Evolutionary conservation across 1,140 invertebrate genomes (phyloP).

Genomic region (Patella vulgata): DNA sequence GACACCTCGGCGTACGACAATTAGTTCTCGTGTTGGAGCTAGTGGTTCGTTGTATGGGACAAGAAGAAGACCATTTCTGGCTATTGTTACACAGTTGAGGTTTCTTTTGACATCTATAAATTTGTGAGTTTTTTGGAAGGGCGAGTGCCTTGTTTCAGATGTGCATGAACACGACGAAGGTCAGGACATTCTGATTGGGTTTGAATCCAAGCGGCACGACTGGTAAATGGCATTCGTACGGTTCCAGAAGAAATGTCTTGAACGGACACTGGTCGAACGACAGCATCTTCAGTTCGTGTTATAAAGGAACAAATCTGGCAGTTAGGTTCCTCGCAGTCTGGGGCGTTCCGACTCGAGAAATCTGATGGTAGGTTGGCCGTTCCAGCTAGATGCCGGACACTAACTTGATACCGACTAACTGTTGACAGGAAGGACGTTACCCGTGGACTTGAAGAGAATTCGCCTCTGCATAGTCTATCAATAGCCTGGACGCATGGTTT

Average conservation of each 20-base stretch:
- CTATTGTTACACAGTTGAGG: slow-evolving; percentile 20
- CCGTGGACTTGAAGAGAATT: slow-evolving; percentile 35
- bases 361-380: slow-evolving; percentile 25
- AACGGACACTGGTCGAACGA: slow-evolving; percentile 9
- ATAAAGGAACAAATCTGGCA: slow-evolving; percentile 20
- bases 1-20: slow-evolving; percentile 25
- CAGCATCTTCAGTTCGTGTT: slow-evolving; percentile 4
- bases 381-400: slow-evolving; percentile 26
- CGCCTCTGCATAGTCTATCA: slow-evolving; percentile 32
- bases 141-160: slow-evolving; percentile 27
- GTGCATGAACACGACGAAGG: slow-evolving; percentile 15
- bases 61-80: slow-evolving; percentile 35
- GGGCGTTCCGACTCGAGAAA: slow-evolving; percentile 33
- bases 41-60: slow-evolving; percentile 13
- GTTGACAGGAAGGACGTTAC: slow-evolving; percentile 27
- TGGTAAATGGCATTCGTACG: slow-evolving; percentile 20
- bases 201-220: slow-evolving; percentile 16
- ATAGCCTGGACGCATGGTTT: slow-evolving; percentile 38
- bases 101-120: slow-evolving; percentile 30
- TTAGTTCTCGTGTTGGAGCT: slow-evolving; percentile 3
- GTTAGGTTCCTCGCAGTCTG: slow-evolving; percentile 4
- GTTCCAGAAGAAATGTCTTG: slow-evolving; percentile 12
- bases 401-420: slow-evolving; percentile 29
- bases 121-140: slow-evolving; percentile 27
- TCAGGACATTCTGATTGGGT: slow-evolving; percentile 24